Evolutionary conservation across 1,140 invertebrate species (phyloP).

Genomic region (Nautilus pompilius): DNA sequence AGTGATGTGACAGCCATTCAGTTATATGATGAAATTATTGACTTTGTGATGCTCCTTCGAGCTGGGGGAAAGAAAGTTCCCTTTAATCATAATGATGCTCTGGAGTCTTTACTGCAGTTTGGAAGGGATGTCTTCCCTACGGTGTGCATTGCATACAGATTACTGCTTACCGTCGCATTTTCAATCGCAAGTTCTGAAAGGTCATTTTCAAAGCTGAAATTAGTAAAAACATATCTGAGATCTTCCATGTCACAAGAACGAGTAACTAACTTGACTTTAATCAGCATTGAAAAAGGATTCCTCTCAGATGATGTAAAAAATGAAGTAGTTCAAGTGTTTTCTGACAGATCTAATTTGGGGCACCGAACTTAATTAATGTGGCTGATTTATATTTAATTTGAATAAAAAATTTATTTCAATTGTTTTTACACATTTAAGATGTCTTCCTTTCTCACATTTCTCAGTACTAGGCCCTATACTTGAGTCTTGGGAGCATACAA

Average conservation of each 20-base stretch:
- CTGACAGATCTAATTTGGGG: not conserved
- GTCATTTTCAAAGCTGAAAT: not conserved
- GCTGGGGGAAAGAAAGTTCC: no score
- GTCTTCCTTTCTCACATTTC: not conserved
- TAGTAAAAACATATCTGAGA: not conserved
- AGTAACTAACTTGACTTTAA: not conserved
- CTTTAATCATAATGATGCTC: not conserved
- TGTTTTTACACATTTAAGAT: not conserved
- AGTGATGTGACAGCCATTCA: not conserved
- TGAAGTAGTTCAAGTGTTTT: not conserved
- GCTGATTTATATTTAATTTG: constrained; percentile 3
- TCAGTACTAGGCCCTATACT: not conserved
- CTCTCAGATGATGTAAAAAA: not conserved
- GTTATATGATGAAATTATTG: not conserved
- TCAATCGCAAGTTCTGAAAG: not conserved
- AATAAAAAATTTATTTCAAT: not conserved
- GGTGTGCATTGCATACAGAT: not conserved
- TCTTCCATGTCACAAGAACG: not conserved
- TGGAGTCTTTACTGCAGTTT: not conserved
- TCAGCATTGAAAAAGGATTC: not conserved
- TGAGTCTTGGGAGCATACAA: not conserved
- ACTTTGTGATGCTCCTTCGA: no score
- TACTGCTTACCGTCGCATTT: constrained; percentile 3
- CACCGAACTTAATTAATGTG: not conserved
- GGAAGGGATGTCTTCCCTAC: not conserved